Conservation (phyloP, 2,888 invertebrate species). For the Apomyelois bistriatella region DNA sequence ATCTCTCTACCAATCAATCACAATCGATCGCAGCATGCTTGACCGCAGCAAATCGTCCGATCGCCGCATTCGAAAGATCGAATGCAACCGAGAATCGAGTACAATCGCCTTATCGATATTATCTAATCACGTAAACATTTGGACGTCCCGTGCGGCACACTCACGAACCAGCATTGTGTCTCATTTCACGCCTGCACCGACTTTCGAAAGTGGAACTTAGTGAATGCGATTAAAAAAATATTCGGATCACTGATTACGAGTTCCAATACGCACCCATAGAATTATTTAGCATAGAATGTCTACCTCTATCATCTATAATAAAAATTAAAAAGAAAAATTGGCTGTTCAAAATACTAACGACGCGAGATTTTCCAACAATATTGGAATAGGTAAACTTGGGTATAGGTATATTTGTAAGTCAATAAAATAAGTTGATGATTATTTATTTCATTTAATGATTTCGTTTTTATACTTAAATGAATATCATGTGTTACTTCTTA, state of each 20-base stretch:
- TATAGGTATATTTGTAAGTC: no score
- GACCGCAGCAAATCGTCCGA: slow-evolving; percentile 19
- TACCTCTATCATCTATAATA: no score
- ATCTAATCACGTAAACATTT: slow-evolving; percentile 68
- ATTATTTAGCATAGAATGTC: slow-evolving; percentile 1
- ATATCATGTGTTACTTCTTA: no score
- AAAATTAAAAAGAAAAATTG: no score
- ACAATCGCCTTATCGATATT: slow-evolving; percentile 38
- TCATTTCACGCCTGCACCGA: slow-evolving; percentile 43
- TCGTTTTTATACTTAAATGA: no score
- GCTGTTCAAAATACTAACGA: no score
- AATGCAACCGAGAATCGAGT: slow-evolving; percentile 35
- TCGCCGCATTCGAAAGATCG: slow-evolving; percentile 30
- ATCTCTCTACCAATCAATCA: slow-evolving; percentile 7
- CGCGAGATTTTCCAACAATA: no score
- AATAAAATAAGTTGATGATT: no score
- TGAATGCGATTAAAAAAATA: slow-evolving; percentile 47
- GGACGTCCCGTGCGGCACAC: slow-evolving; percentile 39
- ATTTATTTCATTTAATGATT: no score
- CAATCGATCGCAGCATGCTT: slow-evolving; percentile 9
- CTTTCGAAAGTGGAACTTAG: slow-evolving; percentile 45
- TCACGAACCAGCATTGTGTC: slow-evolving; percentile 60
- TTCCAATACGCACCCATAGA: not conserved
- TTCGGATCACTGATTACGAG: slow-evolving; percentile 24
- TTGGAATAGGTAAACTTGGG: no score